phyloP scores from a whole-genome alignment of 2,113 vertebrate genomes.

The Nycticryphes semicollaris region DNA sequence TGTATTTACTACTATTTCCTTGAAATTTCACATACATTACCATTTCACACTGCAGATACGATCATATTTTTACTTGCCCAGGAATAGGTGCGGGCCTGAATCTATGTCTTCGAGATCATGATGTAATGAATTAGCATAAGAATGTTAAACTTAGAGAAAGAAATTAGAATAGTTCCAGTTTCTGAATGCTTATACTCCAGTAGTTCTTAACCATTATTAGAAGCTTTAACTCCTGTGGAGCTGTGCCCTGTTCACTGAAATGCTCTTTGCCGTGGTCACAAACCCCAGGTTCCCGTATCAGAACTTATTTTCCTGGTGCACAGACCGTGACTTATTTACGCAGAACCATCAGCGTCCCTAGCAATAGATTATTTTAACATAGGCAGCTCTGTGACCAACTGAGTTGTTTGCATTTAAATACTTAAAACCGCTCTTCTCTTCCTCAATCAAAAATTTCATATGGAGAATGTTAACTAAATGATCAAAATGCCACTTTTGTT shows the following conservation, averaged over 20 bases:
- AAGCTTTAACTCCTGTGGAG: neutral
- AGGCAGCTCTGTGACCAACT: neutral
- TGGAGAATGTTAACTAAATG: neutral
- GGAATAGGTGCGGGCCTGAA: neutral
- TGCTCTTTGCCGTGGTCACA: neutral
- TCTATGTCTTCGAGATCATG: neutral
- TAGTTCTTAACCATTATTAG: neutral
- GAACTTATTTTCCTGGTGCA: neutral
- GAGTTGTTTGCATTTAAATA: neutral
- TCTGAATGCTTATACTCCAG: neutral
- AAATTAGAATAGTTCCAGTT: neutral
- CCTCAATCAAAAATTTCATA: neutral
- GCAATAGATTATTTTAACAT: neutral
- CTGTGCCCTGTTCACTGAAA: neutral
- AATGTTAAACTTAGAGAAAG: neutral
- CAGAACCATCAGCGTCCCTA: neutral
- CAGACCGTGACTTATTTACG: neutral
- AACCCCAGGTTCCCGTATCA: neutral
- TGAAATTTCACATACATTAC: neutral
- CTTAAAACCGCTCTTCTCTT: neutral
- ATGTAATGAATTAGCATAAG: neutral
- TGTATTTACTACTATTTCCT: conserved; percentile 1
- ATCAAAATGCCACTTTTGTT: neutral
- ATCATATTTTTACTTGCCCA: neutral
- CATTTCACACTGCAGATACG: neutral